Conservation (phyloP, 2,113 vertebrate species). For the Stomatorhinus ivindoensis region DNA sequence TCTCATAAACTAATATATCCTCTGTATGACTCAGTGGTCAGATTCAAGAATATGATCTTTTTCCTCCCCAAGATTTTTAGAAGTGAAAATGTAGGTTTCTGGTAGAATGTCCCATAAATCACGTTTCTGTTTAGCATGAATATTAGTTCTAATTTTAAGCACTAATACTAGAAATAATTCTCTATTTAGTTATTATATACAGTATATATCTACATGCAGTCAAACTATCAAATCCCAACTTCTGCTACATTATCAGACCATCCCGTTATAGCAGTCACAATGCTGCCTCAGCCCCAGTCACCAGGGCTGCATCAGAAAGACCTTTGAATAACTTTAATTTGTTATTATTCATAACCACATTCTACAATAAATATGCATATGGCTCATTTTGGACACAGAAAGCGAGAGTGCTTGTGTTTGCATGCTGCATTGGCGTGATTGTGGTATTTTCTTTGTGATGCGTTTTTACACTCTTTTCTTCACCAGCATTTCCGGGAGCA, state of each 20-base stretch:
- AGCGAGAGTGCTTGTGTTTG: not conserved
- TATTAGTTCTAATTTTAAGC: not conserved
- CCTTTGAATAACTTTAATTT: not conserved
- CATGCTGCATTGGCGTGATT: not conserved
- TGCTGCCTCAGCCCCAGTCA: not conserved
- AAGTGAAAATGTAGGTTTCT: not conserved
- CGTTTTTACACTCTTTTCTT: conserved; percentile 30
- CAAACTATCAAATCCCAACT: not conserved
- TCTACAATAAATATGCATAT: not conserved
- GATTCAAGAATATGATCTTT: not conserved
- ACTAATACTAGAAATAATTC: not conserved
- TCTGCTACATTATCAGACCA: not conserved
- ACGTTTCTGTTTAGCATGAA: not conserved
- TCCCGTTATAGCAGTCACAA: not conserved
- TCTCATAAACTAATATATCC: not conserved
- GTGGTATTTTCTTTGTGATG: conserved; percentile 6
- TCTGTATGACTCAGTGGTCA: not conserved
- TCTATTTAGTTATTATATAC: not conserved
- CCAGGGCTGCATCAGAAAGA: not conserved
- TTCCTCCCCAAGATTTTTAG: not conserved
- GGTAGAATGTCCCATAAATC: not conserved
- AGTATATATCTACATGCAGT: not conserved
- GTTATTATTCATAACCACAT: not conserved
- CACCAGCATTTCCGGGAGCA: conserved; percentile 92
- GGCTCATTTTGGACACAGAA: not conserved